Percentiles rank a stretch among this genome's conserved stretches.
phyloP scores from a whole-genome alignment of 1,140 invertebrate species.

The Bombus haemorrhoidalis region DNA sequence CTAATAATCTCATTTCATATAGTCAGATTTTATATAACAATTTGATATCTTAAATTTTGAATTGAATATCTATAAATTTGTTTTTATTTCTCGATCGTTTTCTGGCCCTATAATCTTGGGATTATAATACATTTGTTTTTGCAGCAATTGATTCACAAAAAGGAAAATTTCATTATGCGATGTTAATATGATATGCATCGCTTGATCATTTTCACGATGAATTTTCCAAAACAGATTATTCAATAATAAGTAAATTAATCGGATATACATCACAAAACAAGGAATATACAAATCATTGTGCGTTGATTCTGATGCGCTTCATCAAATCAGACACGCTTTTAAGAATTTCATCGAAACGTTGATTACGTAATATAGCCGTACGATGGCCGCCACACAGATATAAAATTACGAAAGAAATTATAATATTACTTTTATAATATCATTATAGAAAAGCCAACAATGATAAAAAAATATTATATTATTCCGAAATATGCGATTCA shows the following conservation, averaged over 20 bases:
- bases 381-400: not conserved
- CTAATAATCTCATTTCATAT: conserved; percentile 62
- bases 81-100: not conserved
- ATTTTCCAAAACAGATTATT: not conserved
- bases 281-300: conserved; percentile 6
- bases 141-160: not conserved
- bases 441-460: not conserved
- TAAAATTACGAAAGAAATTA: not conserved
- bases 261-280: conserved; percentile 6
- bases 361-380: too few relatives aligned
- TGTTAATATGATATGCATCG: not conserved
- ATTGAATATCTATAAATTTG: conserved; percentile 42
- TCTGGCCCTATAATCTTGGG: not conserved
- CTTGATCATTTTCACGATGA: not conserved
- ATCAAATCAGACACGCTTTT: not conserved
- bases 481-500: not conserved
- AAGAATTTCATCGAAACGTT: not conserved
- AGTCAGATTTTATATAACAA: conserved; percentile 54
- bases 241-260: conserved; percentile 3
- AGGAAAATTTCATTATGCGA: not conserved
- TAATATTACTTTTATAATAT: not conserved
- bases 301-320: not conserved
- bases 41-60: conserved; percentile 59
- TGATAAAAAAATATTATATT: not conserved
- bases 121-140: conserved; percentile 20